Base-by-base conservation (phyloP, 2,113 vertebrate genomes). In the Syngnathoides biaculeatus region DNA sequence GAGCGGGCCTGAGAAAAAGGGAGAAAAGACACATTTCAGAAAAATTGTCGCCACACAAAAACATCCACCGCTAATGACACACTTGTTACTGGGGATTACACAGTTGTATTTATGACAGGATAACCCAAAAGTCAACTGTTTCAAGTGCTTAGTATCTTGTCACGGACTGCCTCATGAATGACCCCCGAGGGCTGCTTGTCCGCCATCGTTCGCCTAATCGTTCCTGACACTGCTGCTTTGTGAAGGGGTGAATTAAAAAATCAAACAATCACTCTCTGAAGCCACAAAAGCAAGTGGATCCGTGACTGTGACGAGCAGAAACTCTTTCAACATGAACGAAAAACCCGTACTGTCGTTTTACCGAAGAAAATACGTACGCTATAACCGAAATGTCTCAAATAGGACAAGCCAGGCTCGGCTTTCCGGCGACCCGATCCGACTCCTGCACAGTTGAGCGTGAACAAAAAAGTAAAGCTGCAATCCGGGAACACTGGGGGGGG, bases 1-100 rank as follows among this genome's bases (percentile, higher is more conserved):
- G 86, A 95, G 93, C 35, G 93, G 94, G 94, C 94, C 94, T 95
- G 85, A 52, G 22, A 35, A 57, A 7, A 19, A 61, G 73, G 43
- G 59, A 52, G 19, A 78, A 90, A 87, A 88, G 77, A 85, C 52
- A 83, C 76, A 82, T 82, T 82, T 84, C 22, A 80, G 86, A 88
- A 50, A n/a, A 61, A 75, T 72, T 84, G 72, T 74, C 79, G 78
- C 74, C 63, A 61, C 20, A 72, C 30, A 61, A 74, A 78, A 77
- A 75, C 14, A 67, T 47, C 78, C 69, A 60, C 63, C 75, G 47
- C 70, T 58, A 26, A 57, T 64, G 68, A 71, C 48, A 66, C 71
- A 74, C 65, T 43, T 76, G 69, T 74, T 78, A 71, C 74, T 64
- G 71, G 47, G 68, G 45, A 65, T 67, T 67, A 59, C 42, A 26